Percentiles rank a stretch among this genome's conserved stretches.
Evolutionary conservation across 2,888 invertebrate species (phyloP).

Genomic region (Heliconius cydno): DNA sequence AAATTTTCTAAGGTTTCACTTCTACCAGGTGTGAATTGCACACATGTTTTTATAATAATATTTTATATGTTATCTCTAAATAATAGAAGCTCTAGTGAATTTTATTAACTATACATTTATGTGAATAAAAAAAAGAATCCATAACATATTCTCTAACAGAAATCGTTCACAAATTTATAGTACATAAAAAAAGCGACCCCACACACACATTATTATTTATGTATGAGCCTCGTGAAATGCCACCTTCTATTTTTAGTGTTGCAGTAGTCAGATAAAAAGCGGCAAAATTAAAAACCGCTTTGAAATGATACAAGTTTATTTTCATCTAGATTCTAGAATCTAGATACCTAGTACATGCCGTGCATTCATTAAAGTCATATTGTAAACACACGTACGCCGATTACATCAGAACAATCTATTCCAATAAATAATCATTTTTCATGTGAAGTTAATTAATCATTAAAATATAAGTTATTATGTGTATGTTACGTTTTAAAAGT

Average conservation of each 20-base stretch:
- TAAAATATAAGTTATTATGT: neutral
- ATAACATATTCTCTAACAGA: neutral
- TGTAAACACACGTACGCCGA: neutral
- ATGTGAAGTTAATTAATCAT: constrained; percentile 2
- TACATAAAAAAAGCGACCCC: constrained; percentile 8
- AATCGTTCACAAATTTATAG: neutral
- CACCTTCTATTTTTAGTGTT: constrained; percentile 39
- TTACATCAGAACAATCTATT: constrained; percentile 18
- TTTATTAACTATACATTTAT: neutral
- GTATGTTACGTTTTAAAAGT: neutral
- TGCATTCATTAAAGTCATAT: constrained; percentile 9
- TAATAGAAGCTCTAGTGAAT: no score
- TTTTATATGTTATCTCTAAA: no score
- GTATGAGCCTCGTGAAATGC: constrained; percentile 31
- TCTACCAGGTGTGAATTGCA: no score
- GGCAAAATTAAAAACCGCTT: constrained; percentile 37
- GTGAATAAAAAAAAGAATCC: neutral
- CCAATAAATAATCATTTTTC: neutral
- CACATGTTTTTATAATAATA: no score
- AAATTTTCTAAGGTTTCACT: no score
- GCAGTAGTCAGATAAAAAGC: constrained; percentile 40
- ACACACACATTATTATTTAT: constrained; percentile 3
- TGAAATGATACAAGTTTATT: constrained; percentile 29
- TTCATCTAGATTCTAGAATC: neutral
- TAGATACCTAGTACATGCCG: constrained; percentile 11